A percentile compares a stretch with the other conserved stretches of the same genome.
Evolutionary conservation across 2,113 vertebrate species (phyloP).

Genomic region (Butorides virescens): DNA sequence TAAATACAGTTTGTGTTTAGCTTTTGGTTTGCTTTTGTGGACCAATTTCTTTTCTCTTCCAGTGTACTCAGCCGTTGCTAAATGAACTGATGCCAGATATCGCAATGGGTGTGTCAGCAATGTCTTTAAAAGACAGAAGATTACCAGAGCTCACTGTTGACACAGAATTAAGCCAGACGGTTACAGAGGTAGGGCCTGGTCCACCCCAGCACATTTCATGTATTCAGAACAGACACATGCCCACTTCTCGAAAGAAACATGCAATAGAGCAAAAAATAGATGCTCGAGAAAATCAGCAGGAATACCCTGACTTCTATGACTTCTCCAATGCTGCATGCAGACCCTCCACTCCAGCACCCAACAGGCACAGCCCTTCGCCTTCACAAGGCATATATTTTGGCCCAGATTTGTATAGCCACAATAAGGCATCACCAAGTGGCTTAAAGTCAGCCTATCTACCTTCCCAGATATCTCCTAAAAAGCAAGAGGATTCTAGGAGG

Average conservation of each 20-base stretch:
- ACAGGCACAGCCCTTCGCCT: conserved; percentile 77
- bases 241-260: conserved; percentile 88
- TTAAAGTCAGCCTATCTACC: conserved; percentile 83
- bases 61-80: conserved; percentile 89
- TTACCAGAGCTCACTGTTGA: conserved; percentile 87
- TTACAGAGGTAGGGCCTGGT: conserved; percentile 74
- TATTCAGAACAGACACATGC: conserved; percentile 79
- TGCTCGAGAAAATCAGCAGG: conserved; percentile 81
- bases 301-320: conserved; percentile 93
- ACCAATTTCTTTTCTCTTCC: conserved; percentile 48
- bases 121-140: conserved; percentile 92
- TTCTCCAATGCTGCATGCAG: conserved; percentile 86
- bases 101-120: conserved; percentile 92
- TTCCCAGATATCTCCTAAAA: conserved; percentile 78
- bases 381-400: conserved; percentile 82
- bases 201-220: conserved; percentile 78
- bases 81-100: conserved; percentile 98
- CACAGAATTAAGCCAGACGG: conserved; percentile 78
- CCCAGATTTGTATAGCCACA: conserved; percentile 92
- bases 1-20: background rate
- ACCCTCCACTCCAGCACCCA: conserved; percentile 79
- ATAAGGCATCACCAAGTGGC: conserved; percentile 79
- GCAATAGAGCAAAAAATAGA: conserved; percentile 86
- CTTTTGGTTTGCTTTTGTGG: background rate
- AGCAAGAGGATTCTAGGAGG: conserved; percentile 75